phyloP scores from a whole-genome alignment of 2,797 vertebrate species.

The Amniataba percoides region DNA sequence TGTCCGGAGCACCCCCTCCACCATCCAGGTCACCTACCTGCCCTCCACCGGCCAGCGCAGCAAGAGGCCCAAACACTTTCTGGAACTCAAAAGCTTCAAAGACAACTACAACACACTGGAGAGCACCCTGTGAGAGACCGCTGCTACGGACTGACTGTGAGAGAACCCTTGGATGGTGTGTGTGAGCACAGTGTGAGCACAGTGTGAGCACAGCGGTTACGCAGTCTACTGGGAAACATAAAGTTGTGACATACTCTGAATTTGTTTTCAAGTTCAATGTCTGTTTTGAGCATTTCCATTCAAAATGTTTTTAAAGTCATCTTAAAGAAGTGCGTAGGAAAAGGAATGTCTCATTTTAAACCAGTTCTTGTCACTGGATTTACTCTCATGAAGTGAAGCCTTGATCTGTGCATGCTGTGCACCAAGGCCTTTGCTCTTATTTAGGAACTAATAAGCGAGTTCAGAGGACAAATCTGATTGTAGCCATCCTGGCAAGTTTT shows the following conservation, averaged over 20 bases:
- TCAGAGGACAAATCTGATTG: conserved; percentile 58
- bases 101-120: conserved; percentile 99
- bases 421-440: conserved; percentile 24
- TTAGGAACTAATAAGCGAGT: conserved; percentile 41
- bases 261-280: neutral
- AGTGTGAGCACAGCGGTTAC: neutral
- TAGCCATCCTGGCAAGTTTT: conserved; percentile 35
- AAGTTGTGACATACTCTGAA: neutral
- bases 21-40: conserved; percentile 98
- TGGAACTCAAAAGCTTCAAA: conserved; percentile 98
- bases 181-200: neutral
- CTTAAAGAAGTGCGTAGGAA: neutral
- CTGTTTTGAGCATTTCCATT: neutral
- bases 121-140: conserved; percentile 90
- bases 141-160: neutral
- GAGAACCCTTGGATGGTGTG: neutral
- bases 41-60: conserved; percentile 95
- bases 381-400: neutral
- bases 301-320: neutral
- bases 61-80: conserved; percentile 97
- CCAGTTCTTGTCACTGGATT: neutral
- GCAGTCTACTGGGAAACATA: neutral
- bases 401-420: neutral
- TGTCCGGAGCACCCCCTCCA: conserved; percentile 85
- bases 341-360: neutral